A percentile compares a stretch with the other conserved stretches of the same genome.
phyloP scores from a whole-genome alignment of 2,888 invertebrate species.

The Vesta saturnalis region DNA sequence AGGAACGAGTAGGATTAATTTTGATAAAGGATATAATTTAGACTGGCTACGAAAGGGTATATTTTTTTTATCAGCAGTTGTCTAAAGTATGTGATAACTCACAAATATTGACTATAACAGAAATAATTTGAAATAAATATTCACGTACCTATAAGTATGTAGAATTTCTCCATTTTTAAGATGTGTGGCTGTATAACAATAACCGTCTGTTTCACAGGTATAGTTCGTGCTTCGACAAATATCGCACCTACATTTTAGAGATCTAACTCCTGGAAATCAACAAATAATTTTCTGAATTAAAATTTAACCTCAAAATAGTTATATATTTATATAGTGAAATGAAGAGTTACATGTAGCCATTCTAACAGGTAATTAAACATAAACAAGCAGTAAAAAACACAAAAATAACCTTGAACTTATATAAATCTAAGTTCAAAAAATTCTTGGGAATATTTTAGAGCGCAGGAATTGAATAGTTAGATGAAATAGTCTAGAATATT shows the following conservation, averaged over 20 bases:
- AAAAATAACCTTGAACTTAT: conserved; percentile 31
- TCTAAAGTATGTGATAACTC: conserved; percentile 28
- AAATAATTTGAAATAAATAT: conserved; percentile 44
- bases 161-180: conserved; percentile 67
- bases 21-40: conserved; percentile 45
- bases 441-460: conserved; percentile 2
- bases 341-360: neutral
- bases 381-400: neutral
- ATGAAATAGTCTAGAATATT: neutral
- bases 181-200: conserved; percentile 84
- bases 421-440: neutral
- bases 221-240: conserved; percentile 77
- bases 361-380: conserved; percentile 9
- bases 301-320: neutral
- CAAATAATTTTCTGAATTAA: neutral
- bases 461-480: neutral
- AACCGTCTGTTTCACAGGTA: conserved; percentile 90
- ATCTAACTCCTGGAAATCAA: conserved; percentile 63
- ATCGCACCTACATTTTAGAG: conserved; percentile 85
- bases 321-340: neutral
- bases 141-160: conserved; percentile 81
- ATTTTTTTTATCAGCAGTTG: too few relatives aligned
- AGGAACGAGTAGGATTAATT: conserved; percentile 35
- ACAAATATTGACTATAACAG: neutral
- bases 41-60: conserved; percentile 48